Base-by-base conservation (phyloP, 2,888 invertebrate species). In the Oscheius sp. region DNA sequence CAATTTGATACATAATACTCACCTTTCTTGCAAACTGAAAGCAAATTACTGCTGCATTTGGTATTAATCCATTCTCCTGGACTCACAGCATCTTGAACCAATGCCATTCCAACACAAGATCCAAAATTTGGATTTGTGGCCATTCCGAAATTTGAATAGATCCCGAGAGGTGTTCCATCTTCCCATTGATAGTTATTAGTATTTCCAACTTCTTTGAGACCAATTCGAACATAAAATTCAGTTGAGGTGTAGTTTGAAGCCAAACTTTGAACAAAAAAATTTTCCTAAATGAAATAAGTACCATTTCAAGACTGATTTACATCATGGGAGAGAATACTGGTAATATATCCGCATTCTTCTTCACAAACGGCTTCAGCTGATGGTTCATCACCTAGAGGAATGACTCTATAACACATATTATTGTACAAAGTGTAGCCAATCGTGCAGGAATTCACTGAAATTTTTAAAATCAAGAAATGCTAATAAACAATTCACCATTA, bases 301-400 rank as follows among this genome's bases (percentile, higher is more conserved):
- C 12, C 12, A 15, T 20, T 4, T 31, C 3, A 10, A 5, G 42
- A n/a, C 5, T 1, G 1, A 23, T 6, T 39, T 39, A 58, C 58
- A 23, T 4, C 8, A 27, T 2, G 20, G 6, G 39, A 39, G 8
- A 58, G 17, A 25, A 58, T 34, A 1, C 23, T 23, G 15, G 58
- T 58, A 23, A 58, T 37, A 25, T 58, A 25, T 5, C 58, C 58
- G n/a, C 58, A 58, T 0, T 58, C 58, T 10, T 37, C 34, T 39
- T 37, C 58, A 39, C 58, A 58, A 10, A 15, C 15, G 25, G 58
- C 39, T 29, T 58, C 58, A 1, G 58, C 58, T 3, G 58, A 25
- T 23, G 27, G 15, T 23, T 58, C 58, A 58, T 58, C 58, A 3
- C 20, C 25, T 20, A 42, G 17, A 15, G 37, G 12, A 15, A 58